A percentile compares a stretch with the other conserved stretches of the same genome.
Conservation (phyloP, 2,888 invertebrate genomes). For the Tyria jacobaeae region DNA sequence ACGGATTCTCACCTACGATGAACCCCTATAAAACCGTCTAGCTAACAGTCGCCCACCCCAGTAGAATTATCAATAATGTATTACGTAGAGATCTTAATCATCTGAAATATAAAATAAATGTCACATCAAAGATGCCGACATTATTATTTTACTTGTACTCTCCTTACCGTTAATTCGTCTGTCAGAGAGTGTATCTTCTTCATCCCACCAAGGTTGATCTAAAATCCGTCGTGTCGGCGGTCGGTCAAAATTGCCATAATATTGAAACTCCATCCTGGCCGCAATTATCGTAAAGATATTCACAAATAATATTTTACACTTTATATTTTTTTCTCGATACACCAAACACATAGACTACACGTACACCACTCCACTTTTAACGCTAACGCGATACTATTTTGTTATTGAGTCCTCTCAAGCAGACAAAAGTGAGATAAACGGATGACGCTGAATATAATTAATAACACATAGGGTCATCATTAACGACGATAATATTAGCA, state of each 20-base stretch:
- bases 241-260: conserved; percentile 76
- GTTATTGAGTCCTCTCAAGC: conserved; percentile 66
- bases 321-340: conserved; percentile 19
- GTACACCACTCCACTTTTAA: conserved; percentile 68
- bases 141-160: background rate
- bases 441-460: conserved; percentile 61
- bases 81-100: too few relatives aligned
- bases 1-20: conserved; percentile 9
- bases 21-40: conserved; percentile 14
- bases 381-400: conserved; percentile 75
- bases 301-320: conserved; percentile 38
- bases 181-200: conserved; percentile 80
- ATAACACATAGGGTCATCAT: conserved; percentile 65
- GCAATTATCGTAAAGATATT: conserved; percentile 33
- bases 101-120: background rate
- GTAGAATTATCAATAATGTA: conserved; percentile 2
- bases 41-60: background rate
- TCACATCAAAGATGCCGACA: background rate
- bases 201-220: conserved; percentile 81
- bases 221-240: conserved; percentile 63
- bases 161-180: conserved; percentile 77
- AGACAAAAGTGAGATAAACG: conserved; percentile 76
- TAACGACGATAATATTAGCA: conserved; percentile 53
- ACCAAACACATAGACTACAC: conserved; percentile 47
- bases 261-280: conserved; percentile 77